Evolutionary conservation across 2,113 vertebrate genomes (phyloP), one percentile per base, ranked within the genome.

Genomic region (Embiotoca jacksoni): DNA sequence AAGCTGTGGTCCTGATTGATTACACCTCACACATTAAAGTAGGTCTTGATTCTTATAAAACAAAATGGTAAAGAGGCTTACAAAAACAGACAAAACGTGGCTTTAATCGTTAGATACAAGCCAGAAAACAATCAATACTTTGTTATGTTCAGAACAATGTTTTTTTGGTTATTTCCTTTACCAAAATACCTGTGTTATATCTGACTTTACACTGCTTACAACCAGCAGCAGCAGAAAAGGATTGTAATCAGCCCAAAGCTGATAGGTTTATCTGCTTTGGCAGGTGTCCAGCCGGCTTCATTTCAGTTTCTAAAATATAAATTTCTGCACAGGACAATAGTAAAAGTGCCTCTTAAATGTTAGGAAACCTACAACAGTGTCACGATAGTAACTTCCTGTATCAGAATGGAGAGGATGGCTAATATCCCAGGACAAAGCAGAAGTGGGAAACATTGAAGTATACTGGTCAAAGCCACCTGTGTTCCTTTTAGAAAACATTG

Each of bases 401-500:
- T 23, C 23, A 23, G 23, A 23, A 23, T 23, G 23, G 23, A 23
- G 23, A 23, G 23, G 23, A 23, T 23, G 23, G 23, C 23, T 23
- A 23, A 23, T 23, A 23, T 23, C 23, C 23, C 23, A 23, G 23
- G 44, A 46, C 39, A 16, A 54, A 80, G 47, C 46, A 61, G 66
- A 32, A 62, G 70, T 63, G 35, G 62, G 50, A 55, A 77, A 59
- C 14, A 35, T 15, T 53, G 1, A 49, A 63, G n/a, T 16, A 55
- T 31, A 35, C 11, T 44, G 13, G 33, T 61, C 39, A 69, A 15
- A 75, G 53, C 47, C 65, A 88, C 71, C 59, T 76, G 52, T 61
- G 63, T 69, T 82, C 74, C 52, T 47, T 78, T 67, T 16, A 31
- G 70, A 59, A 59, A 41, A n/a, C 10, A 32, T 2, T 9, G 14